A percentile compares a stretch with the other conserved stretches of the same genome.
phyloP scores from a whole-genome alignment of 1,140 invertebrate species.

The Meteorus sp. region DNA sequence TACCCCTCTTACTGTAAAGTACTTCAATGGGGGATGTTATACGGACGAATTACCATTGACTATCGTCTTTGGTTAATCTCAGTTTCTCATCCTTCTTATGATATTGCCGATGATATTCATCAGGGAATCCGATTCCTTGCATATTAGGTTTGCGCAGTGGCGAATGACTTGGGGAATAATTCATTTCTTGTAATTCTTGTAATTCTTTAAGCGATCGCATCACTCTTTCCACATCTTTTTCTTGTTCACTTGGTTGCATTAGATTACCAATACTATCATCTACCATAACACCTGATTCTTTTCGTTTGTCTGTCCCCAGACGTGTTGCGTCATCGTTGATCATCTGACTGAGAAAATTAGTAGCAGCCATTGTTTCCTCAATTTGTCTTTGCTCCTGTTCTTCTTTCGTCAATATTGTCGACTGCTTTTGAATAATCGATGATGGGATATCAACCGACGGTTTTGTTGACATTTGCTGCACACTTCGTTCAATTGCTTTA shows the following conservation, averaged over 20 bases:
- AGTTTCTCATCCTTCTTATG: constrained; percentile 51
- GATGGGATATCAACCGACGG: constrained; percentile 12
- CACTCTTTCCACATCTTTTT: constrained; percentile 52
- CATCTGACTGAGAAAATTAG: constrained; percentile 58
- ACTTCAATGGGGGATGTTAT: neutral
- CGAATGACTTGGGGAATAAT: constrained; percentile 47
- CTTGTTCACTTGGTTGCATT: constrained; percentile 43
- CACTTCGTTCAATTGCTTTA: constrained; percentile 34
- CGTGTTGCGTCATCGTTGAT: constrained; percentile 48
- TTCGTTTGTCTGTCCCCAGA: constrained; percentile 34
- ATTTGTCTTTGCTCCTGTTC: constrained; percentile 53
- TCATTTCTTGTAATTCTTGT: constrained; percentile 48
- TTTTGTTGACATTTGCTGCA: constrained; percentile 22
- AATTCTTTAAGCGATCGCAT: constrained; percentile 50
- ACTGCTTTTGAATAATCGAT: constrained; percentile 24
- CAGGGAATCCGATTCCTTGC: constrained; percentile 42
- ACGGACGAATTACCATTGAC: constrained; percentile 41
- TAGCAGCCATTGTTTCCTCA: constrained; percentile 56
- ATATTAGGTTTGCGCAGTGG: constrained; percentile 44
- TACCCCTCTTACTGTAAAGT: neutral
- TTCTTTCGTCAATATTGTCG: constrained; percentile 39
- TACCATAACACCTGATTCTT: constrained; percentile 33
- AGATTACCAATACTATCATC: constrained; percentile 33
- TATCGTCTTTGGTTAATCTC: constrained; percentile 45
- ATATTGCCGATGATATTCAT: constrained; percentile 47